Percentiles rank a stretch among this genome's conserved stretches.
Evolutionary conservation across 2,888 invertebrate genomes (phyloP).

Genomic region (Caenorhabditis imperialis): DNA sequence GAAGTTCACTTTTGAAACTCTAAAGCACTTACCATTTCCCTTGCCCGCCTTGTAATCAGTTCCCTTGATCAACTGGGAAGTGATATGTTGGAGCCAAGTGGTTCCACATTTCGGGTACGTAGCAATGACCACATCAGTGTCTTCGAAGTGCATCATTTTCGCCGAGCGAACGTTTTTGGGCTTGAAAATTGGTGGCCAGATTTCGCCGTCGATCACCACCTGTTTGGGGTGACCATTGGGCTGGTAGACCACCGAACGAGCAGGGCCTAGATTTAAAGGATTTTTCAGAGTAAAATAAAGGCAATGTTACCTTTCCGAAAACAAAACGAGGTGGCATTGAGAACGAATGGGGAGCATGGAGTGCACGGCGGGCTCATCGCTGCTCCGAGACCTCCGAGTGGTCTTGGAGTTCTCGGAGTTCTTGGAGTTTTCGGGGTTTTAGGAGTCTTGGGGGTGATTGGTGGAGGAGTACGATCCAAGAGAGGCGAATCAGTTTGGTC

Average conservation of each 20-base stretch:
- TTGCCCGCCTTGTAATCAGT: constrained; percentile 55
- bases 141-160: constrained; percentile 66
- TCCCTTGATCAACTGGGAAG: constrained; percentile 70
- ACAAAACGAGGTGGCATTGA: constrained; percentile 61
- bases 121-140: constrained; percentile 76
- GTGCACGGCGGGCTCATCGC: constrained; percentile 55
- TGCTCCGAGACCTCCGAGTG: not conserved
- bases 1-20: too few relatives aligned
- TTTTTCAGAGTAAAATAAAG: not conserved
- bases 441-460: too few relatives aligned
- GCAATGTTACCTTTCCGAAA: constrained; percentile 57
- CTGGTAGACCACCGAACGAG: constrained; percentile 67
- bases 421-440: constrained; percentile 51
- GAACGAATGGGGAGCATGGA: constrained; percentile 62
- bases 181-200: constrained; percentile 77
- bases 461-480: constrained; percentile 56
- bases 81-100: constrained; percentile 78
- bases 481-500: constrained; percentile 52
- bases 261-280: constrained; percentile 57
- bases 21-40: constrained; percentile 58
- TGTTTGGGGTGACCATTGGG: constrained; percentile 73
- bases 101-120: constrained; percentile 78
- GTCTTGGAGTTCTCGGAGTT: constrained; percentile 56
- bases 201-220: constrained; percentile 75
- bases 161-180: constrained; percentile 72